phyloP scores from a whole-genome alignment of 2,113 vertebrate species.

The Alectura lathami region DNA sequence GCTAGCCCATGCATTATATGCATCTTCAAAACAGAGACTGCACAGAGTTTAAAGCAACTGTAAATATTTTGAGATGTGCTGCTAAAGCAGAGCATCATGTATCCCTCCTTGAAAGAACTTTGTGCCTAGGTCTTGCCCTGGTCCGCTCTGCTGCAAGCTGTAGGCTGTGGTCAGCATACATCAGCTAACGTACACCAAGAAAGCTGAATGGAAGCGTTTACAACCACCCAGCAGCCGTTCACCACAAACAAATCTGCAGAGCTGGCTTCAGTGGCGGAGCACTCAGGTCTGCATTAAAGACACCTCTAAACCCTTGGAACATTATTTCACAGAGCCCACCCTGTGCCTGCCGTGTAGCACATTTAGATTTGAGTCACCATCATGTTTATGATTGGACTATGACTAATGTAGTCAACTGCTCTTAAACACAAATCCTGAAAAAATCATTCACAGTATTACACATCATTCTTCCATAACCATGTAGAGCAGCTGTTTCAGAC shows the following conservation, averaged over 20 bases:
- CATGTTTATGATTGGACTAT: not conserved
- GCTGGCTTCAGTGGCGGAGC: not conserved
- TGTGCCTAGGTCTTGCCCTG: not conserved
- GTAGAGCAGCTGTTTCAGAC: slow-evolving; percentile 17
- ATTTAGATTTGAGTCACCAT: not conserved
- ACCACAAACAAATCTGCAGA: not conserved
- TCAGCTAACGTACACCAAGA: not conserved
- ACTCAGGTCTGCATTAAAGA: not conserved
- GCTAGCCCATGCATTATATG: rapidly evolving
- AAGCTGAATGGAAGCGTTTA: not conserved
- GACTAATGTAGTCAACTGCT: not conserved
- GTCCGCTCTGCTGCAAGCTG: not conserved
- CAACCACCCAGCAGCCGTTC: rapidly evolving
- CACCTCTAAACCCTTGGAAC: not conserved
- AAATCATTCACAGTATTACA: not conserved
- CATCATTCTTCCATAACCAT: not conserved
- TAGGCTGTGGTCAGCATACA: rapidly evolving
- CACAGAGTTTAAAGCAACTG: not conserved
- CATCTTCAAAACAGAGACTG: not conserved
- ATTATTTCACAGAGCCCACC: not conserved
- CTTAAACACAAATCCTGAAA: not conserved
- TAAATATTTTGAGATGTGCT: not conserved
- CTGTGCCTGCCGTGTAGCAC: not conserved
- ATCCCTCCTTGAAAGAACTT: not conserved
- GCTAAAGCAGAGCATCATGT: not conserved